phyloP scores from a whole-genome alignment of 2,113 vertebrate species.

The Pseudorasbora parva region DNA sequence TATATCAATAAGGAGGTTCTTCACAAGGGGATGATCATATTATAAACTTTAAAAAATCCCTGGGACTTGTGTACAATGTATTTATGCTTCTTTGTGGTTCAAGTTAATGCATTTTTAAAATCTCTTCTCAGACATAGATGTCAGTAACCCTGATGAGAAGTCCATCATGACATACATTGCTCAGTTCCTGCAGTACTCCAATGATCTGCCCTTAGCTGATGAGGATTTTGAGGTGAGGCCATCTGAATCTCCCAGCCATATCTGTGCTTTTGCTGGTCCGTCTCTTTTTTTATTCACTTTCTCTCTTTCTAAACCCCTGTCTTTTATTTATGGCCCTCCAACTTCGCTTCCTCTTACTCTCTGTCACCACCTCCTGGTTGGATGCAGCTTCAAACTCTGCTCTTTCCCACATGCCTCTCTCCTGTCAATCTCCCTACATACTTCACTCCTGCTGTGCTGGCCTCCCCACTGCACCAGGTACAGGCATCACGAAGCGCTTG shows the following conservation, averaged over 20 bases:
- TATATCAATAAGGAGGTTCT: neutral
- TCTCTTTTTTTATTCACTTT: neutral
- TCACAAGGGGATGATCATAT: neutral
- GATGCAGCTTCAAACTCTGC: slow-evolving; percentile 49
- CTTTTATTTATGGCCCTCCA: neutral
- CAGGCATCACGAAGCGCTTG: neutral
- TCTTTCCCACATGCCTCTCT: slow-evolving; percentile 55
- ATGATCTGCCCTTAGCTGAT: slow-evolving; percentile 66
- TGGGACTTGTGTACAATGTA: neutral
- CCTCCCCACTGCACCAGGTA: slow-evolving; percentile 61
- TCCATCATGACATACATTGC: slow-evolving; percentile 94
- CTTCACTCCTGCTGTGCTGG: slow-evolving; percentile 55
- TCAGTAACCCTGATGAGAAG: slow-evolving; percentile 87
- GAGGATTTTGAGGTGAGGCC: slow-evolving; percentile 77
- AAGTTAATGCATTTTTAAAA: neutral
- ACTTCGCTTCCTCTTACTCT: neutral
- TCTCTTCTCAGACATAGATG: slow-evolving; percentile 81
- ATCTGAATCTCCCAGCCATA: neutral
- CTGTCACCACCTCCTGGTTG: neutral
- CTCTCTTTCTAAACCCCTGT: neutral
- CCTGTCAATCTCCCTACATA: slow-evolving; percentile 55
- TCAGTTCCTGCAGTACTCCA: slow-evolving; percentile 91
- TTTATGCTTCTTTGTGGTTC: neutral
- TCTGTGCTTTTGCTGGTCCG: neutral
- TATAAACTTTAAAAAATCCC: no score